These are phyloP conservation scores for Athene cunicularia DNA, from an alignment of 2,113 vertebrate genomes.

Conservation along the genomic window DNA sequence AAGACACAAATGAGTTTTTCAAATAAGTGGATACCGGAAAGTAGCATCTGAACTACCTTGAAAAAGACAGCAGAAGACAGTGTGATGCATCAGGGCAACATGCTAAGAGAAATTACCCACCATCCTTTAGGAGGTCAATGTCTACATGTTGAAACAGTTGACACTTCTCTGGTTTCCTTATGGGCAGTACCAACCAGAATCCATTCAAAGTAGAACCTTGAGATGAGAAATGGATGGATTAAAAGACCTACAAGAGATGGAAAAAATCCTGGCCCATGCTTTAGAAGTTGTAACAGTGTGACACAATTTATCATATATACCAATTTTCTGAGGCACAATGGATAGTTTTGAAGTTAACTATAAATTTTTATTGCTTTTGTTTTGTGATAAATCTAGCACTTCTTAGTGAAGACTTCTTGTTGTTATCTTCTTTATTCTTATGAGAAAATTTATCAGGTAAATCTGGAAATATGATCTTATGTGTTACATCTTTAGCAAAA, in stretches of 20 bases:
- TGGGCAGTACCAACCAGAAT: neutral
- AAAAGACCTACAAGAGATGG: neutral
- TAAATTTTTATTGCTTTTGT: neutral
- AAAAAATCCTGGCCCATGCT: neutral
- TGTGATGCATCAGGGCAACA: fast-evolving
- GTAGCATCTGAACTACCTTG: neutral
- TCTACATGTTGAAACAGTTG: neutral
- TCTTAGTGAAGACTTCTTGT: neutral
- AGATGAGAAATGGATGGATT: neutral
- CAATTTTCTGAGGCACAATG: neutral
- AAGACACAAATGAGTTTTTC: neutral
- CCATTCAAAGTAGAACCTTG: neutral
- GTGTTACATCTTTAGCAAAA: neutral
- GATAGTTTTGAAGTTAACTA: neutral
- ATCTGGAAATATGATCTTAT: neutral
- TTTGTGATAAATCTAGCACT: neutral
- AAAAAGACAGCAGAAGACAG: neutral
- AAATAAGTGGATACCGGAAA: neutral
- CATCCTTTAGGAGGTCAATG: neutral
- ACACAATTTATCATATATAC: neutral
- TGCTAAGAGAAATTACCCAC: neutral
- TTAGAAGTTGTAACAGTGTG: neutral
- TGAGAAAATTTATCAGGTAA: neutral
- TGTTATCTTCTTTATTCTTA: neutral
- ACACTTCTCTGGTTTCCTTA: neutral